Evolutionary conservation across 2,113 vertebrate genomes (phyloP).

Genomic region (Neogale vison): DNA sequence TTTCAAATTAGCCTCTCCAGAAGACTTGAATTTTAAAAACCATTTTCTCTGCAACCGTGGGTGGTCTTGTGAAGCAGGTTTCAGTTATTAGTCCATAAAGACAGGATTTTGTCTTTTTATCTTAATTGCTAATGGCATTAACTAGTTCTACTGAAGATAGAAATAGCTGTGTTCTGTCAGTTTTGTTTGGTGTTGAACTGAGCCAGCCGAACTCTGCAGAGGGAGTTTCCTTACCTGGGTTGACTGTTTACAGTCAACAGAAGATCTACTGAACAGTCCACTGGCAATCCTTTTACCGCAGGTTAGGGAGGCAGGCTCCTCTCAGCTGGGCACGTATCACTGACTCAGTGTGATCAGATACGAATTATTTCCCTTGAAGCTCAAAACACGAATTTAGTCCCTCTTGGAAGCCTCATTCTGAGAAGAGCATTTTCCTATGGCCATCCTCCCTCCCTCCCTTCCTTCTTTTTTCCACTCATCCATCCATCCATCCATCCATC

Average conservation of each 20-base stretch:
- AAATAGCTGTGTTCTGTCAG: not conserved
- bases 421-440: not conserved
- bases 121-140: not conserved
- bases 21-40: not conserved
- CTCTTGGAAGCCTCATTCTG: not conserved
- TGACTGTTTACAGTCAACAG: conserved; percentile 13
- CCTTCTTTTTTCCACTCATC: not conserved
- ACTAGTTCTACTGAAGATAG: not conserved
- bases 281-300: not conserved
- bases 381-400: not conserved
- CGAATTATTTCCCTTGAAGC: accelerated
- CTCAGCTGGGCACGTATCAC: accelerated
- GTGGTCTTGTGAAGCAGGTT: conserved; percentile 15
- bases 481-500: not conserved
- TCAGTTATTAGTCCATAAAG: not conserved
- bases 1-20: not conserved
- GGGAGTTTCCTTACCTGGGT: not conserved
- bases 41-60: not conserved
- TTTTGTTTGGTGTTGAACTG: not conserved
- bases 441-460: not conserved
- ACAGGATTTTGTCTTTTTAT: not conserved
- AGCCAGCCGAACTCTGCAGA: not conserved
- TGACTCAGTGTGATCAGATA: accelerated
- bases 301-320: not conserved
- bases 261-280: not conserved